Evolutionary conservation across 1,140 invertebrate genomes (phyloP), one percentile per base, ranked within the genome.

Genomic region (Teleopsis dalmanni): DNA sequence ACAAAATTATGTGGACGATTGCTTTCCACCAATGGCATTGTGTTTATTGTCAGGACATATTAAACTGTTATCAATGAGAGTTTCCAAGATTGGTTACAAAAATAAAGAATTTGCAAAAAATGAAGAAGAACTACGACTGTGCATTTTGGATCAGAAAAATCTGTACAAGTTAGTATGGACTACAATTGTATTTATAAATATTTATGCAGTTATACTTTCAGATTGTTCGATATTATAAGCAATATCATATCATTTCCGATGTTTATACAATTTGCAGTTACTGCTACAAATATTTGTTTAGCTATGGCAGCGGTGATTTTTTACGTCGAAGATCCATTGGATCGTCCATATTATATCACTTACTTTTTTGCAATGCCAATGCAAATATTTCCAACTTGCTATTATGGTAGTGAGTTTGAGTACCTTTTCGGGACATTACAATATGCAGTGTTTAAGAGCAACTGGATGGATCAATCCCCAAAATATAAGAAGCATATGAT

Each of bases 371-470:
- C 50, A 9, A 53, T 67, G 49, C 47, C 55, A 0, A 18, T 67
- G 1, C 36, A 67, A 41, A 59, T 67, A n/a, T 62, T 62, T 38
- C 57, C 60, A 7, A 57, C 48, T 16, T 67, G 64, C 33, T 67
- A 59, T 26, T 67, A 55, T 38, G 64, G 64, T 27, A 67, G 57
- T 0, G 54, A 62, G 23, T 55, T 52, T 19, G 56, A 60, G 21
- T 35, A 53, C 8, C 54, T 53, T 52, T 60, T 64, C 0, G 63
- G 53, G 0, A 48, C 47, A 9, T 48, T 67, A 0, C 60, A 52
- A 36, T 57, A 62, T 13, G 59, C 62, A 8, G 56, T 60, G 7
- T 67, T 62, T 35, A 56, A 52, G 4, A 60, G 64, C 52, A 57
- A 67, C 18, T 67, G 64, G 64, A 38, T 51, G 3, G 14, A 14